Evolutionary conservation across 2,888 invertebrate genomes (phyloP).

Genomic region (Amiota mariae): DNA sequence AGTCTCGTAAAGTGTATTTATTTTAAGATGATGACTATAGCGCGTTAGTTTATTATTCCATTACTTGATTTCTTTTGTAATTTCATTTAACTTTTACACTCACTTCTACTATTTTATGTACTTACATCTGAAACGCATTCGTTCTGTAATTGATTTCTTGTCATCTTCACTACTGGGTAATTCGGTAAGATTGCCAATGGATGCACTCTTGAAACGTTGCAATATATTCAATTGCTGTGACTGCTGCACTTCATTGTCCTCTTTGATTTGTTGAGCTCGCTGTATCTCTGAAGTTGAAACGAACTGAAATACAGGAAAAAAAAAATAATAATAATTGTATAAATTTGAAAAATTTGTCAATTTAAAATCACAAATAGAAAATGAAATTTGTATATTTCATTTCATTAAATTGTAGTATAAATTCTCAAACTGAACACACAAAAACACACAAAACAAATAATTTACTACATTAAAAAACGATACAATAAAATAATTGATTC

Average conservation of each 20-base stretch:
- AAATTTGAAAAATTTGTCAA: too few species aligned
- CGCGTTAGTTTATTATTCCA: too few species aligned
- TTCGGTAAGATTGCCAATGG: constrained; percentile 68
- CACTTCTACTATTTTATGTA: constrained; percentile 23
- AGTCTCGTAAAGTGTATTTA: too few species aligned
- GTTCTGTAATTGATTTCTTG: constrained; percentile 70
- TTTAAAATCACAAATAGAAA: too few species aligned
- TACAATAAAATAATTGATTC: too few species aligned
- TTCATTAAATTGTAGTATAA: too few species aligned
- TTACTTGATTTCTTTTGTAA: too few species aligned
- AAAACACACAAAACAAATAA: too few species aligned
- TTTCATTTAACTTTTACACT: too few species aligned
- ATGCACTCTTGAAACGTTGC: constrained; percentile 70
- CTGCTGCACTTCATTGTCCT: constrained; percentile 61
- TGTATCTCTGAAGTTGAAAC: constrained; percentile 70
- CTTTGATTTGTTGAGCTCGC: constrained; percentile 67
- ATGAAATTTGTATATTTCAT: constrained; percentile 29
- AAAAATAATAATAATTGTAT: constrained; percentile 23
- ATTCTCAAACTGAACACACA: not conserved
- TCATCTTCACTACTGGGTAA: constrained; percentile 67
- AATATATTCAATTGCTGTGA: constrained; percentile 55
- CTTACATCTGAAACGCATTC: constrained; percentile 69
- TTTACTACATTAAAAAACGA: too few species aligned
- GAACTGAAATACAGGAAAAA: constrained; percentile 57
- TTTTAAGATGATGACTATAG: too few species aligned